A percentile compares a stretch with the other conserved stretches of the same genome.
Evolutionary conservation across 2,888 invertebrate species (phyloP).

Genomic region (Hoplodrina ambigua): DNA sequence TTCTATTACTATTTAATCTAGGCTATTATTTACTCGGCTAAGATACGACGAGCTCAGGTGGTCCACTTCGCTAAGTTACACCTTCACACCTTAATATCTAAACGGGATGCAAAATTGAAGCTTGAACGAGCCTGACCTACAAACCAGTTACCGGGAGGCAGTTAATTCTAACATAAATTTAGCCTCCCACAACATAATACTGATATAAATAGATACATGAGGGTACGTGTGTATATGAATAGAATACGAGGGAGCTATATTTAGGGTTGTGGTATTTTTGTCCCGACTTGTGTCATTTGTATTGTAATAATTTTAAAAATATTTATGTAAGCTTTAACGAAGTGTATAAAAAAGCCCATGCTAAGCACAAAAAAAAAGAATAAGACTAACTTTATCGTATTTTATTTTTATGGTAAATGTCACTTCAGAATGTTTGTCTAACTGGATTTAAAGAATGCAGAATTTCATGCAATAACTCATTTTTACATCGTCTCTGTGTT

Average conservation of each 20-base stretch:
- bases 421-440: neutral
- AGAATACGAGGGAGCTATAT: conserved; percentile 18
- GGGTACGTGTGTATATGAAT: conserved; percentile 1
- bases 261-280: conserved; percentile 24
- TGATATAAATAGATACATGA: conserved; percentile 27
- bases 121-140: conserved; percentile 52
- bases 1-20: conserved; percentile 60
- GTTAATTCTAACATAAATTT: conserved; percentile 63
- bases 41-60: conserved; percentile 50
- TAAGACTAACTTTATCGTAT: neutral
- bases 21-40: conserved; percentile 56
- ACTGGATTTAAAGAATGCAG: neutral
- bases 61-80: conserved; percentile 51
- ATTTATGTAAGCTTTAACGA: neutral
- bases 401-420: neutral
- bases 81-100: conserved; percentile 53
- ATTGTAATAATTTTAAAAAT: conserved; percentile 10
- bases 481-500: no score
- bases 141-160: conserved; percentile 49
- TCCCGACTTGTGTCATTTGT: neutral
- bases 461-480: neutral
- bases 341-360: neutral
- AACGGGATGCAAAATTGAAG: conserved; percentile 60
- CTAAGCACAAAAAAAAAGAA: conserved; percentile 2
- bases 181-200: conserved; percentile 43